A percentile compares a stretch with the other conserved stretches of the same genome.
phyloP scores from a whole-genome alignment of 2,797 vertebrate species.

The Bucorvus abyssinicus region DNA sequence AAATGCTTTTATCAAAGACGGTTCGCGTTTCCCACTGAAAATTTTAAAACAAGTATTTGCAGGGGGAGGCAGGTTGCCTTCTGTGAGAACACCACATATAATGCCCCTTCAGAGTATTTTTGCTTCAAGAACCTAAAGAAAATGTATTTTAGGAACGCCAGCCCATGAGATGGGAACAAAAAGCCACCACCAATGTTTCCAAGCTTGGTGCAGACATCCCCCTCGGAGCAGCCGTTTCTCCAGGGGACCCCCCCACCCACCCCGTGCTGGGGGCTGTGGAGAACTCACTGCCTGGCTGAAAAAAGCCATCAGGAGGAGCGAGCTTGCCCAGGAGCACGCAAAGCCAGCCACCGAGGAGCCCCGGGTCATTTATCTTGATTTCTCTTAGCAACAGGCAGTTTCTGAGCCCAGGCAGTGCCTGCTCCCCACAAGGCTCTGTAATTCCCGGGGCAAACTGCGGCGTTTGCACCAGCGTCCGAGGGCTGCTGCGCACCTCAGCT shows the following conservation, averaged over 20 bases:
- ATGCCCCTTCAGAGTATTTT: neutral
- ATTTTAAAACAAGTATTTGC: slow-evolving; percentile 49
- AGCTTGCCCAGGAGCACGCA: neutral
- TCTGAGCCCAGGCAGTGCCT: neutral
- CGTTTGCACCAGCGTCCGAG: neutral
- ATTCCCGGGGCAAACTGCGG: accelerated
- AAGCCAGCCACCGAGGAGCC: neutral
- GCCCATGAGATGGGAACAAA: neutral
- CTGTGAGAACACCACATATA: slow-evolving; percentile 4
- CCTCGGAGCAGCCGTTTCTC: neutral
- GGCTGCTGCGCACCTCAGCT: neutral
- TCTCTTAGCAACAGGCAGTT: slow-evolving; percentile 35
- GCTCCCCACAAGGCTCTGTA: neutral
- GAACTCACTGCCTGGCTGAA: neutral
- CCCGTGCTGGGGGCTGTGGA: neutral
- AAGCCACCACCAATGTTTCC: neutral
- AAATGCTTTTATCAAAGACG: slow-evolving; percentile 56
- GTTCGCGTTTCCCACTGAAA: slow-evolving; percentile 12
- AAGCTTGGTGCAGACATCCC: neutral
- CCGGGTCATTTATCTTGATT: slow-evolving; percentile 61
- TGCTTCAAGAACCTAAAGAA: neutral
- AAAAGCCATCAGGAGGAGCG: neutral
- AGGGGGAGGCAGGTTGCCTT: slow-evolving; percentile 48
- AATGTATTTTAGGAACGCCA: neutral
- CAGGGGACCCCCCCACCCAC: neutral